These are phyloP conservation scores for Dendrocincla fuliginosa DNA, from an alignment of 2,797 vertebrate genomes.

Conservation along the genomic window DNA sequence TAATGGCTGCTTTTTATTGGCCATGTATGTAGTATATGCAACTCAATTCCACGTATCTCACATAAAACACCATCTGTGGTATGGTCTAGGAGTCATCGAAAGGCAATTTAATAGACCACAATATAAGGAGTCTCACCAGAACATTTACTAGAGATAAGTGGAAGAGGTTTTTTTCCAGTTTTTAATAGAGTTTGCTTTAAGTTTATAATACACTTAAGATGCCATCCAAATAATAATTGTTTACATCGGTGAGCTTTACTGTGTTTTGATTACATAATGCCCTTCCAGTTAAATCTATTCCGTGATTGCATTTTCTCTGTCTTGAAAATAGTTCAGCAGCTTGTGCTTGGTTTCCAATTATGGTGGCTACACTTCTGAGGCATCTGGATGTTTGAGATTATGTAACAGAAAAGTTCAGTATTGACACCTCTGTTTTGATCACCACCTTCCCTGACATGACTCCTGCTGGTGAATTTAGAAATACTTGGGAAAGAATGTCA, in stretches of 20 bases:
- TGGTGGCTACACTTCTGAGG: not conserved
- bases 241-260: not conserved
- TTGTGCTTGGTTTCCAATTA: not conserved
- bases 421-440: not conserved
- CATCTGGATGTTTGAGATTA: not conserved
- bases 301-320: not conserved
- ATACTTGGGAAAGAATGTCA: not conserved
- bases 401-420: not conserved
- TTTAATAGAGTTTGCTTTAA: conserved; percentile 41
- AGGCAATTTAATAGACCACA: not conserved
- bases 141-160: conserved; percentile 10
- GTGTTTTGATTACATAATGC: conserved; percentile 13
- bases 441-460: not conserved
- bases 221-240: conserved; percentile 1
- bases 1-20: conserved; percentile 17
- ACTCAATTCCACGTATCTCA: not conserved
- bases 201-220: not conserved
- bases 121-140: not conserved
- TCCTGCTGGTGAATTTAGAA: not conserved
- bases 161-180: conserved; percentile 75
- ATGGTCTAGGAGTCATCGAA: not conserved
- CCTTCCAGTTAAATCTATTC: conserved; percentile 66
- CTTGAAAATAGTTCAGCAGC: not conserved
- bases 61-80: not conserved
- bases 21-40: not conserved